Evolutionary conservation across 2,888 invertebrate species (phyloP).

Genomic region (Amblyjoppa proteus): DNA sequence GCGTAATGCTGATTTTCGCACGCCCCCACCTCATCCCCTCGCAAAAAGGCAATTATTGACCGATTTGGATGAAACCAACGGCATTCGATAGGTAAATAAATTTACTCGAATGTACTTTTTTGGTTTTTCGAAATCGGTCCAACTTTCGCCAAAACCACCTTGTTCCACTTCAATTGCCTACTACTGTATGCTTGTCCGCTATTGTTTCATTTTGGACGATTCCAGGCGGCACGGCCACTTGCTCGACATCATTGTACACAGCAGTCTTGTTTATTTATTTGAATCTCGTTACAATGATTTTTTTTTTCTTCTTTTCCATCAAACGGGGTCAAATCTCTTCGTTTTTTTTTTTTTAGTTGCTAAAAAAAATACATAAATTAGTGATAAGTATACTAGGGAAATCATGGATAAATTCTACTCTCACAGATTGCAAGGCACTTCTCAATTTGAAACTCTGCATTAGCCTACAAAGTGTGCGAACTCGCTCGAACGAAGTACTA

Average conservation of each 20-base stretch:
- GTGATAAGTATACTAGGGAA: neutral
- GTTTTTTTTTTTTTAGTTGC: neutral
- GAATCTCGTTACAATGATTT: too few species aligned
- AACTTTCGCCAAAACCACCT: too few species aligned
- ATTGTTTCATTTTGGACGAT: neutral
- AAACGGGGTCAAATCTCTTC: too few species aligned
- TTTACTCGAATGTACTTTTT: too few species aligned
- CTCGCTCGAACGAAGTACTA: slow-evolving; percentile 6
- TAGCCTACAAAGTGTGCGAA: slow-evolving; percentile 17
- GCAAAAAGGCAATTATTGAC: too few species aligned
- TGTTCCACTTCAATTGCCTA: too few species aligned
- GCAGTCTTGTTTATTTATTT: neutral
- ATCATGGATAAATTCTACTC: slow-evolving; percentile 1
- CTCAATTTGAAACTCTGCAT: slow-evolving; percentile 7
- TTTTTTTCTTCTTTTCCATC: too few species aligned
- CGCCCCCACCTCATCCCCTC: too few species aligned
- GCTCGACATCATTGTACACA: neutral
- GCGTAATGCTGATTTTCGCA: too few species aligned
- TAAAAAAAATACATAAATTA: neutral
- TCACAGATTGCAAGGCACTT: neutral
- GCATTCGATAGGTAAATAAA: too few species aligned
- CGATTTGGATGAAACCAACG: too few species aligned
- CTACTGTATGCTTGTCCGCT: neutral
- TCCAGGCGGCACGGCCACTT: neutral
- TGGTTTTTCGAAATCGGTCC: too few species aligned